Base-by-base conservation (phyloP, 2,888 invertebrate species). In the Flexamia atlantica region DNA sequence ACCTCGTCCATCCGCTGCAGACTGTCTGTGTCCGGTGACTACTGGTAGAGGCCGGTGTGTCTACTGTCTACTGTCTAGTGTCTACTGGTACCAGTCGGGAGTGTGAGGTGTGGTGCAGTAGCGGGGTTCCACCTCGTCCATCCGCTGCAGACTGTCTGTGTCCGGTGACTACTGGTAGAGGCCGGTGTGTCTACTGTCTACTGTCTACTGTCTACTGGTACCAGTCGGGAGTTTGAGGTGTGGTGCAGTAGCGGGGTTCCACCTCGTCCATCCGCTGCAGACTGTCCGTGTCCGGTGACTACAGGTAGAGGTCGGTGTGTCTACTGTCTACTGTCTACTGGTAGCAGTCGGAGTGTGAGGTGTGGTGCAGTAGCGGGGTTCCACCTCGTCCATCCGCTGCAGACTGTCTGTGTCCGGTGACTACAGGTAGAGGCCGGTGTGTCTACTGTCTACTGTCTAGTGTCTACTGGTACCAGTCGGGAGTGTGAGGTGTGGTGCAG, bases 311-410 rank as follows among this genome's bases (percentile, higher is more conserved):
- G 25, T 14, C n/a, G n/a, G n/a, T n/a, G n/a, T n/a, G n/a, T n/a
- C 7, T 14, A 9, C 64, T 3, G 28, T 64, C 14, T 3, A 28
- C 28, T 64, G 30, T 28, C 64, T 57, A 57, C 20, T 30, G 64
- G 64, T 64, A 86, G 86, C 85, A 86, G 84, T 84, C 81, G 20
- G 60, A 68, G 79, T 57, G 81, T 53, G 70, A 80, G 30, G 36
- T 79, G 57, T 53, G 32, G 79, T 76, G 74, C 74, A 46, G 74
- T 76, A 76, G 74, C 74, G 36, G 28, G 36, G 74, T 30, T 64
- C 50, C 74, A 42, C 74, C 50, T 42, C 74, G 46, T 46, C 10
- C 46, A 25, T 76, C 74, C 30, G 12, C n/a, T 28, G 25, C n/a
- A n/a, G n/a, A n/a, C n/a, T n/a, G 57, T 57, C 57, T 3, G 25